Conservation (phyloP, 1,140 invertebrate genomes). For the Drosophila grimshawi region DNA sequence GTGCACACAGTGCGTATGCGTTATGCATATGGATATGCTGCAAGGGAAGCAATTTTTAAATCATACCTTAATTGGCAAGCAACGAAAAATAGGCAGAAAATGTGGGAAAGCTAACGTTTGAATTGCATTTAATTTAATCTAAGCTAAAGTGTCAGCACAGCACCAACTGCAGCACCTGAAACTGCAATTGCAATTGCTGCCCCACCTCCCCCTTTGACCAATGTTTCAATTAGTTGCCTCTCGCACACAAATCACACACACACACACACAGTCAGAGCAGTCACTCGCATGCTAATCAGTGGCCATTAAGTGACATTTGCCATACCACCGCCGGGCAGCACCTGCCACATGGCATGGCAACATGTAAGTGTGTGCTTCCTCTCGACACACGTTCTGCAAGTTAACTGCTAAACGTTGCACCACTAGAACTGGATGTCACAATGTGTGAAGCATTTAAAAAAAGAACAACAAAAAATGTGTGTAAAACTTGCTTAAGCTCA, state of each 20-base stretch:
- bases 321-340: conserved; percentile 27
- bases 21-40: conserved; percentile 22
- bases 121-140: conserved; percentile 61
- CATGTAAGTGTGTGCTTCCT: conserved; percentile 51
- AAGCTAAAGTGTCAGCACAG: conserved; percentile 23
- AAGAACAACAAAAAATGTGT: conserved; percentile 21
- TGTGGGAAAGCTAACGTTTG: conserved; percentile 25
- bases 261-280: conserved; percentile 11
- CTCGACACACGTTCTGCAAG: conserved; percentile 45
- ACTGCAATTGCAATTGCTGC: not conserved
- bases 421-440: conserved; percentile 15
- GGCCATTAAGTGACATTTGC: conserved; percentile 62
- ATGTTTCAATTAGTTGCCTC: conserved; percentile 61
- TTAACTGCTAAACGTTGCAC: conserved; percentile 59
- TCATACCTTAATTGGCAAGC: conserved; percentile 20
- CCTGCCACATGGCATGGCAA: conserved; percentile 47
- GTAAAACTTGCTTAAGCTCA: conserved; percentile 51
- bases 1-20: conserved; percentile 29
- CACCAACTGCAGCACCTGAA: not conserved
- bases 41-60: conserved; percentile 24
- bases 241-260: conserved; percentile 19
- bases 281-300: conserved; percentile 70
- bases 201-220: conserved; percentile 27
- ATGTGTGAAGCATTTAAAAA: conserved; percentile 25
- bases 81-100: conserved; percentile 2